Conservation (phyloP, 1,140 invertebrate genomes). For the Rhysida immarginata region DNA sequence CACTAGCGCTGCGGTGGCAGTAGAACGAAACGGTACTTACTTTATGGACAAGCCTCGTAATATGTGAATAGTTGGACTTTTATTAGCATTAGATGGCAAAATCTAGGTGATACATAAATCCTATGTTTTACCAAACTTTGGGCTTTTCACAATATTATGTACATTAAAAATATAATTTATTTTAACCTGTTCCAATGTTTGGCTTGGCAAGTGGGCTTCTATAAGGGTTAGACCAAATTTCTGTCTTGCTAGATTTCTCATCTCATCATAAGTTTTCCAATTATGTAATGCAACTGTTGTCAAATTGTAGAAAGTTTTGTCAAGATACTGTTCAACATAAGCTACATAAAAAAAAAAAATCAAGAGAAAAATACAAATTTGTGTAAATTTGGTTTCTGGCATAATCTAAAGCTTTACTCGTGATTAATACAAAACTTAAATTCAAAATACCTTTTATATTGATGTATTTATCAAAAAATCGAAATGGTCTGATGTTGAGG, state of each 20-base stretch:
- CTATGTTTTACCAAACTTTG: too few relatives aligned
- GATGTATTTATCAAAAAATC: constrained; percentile 33
- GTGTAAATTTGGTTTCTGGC: not conserved
- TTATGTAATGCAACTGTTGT: constrained; percentile 94
- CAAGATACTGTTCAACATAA: constrained; percentile 78
- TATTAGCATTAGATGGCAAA: too few relatives aligned
- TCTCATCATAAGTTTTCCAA: constrained; percentile 93
- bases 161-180: constrained; percentile 3
- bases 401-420: not conserved
- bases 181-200: constrained; percentile 75
- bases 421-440: too few relatives aligned
- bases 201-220: constrained; percentile 84
- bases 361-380: not conserved
- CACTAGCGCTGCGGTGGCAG: too few relatives aligned
- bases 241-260: constrained; percentile 78
- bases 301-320: constrained; percentile 91
- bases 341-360: constrained; percentile 26
- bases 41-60: too few relatives aligned
- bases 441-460: constrained; percentile 30
- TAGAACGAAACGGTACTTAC: too few relatives aligned
- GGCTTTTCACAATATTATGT: too few relatives aligned
- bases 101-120: too few relatives aligned
- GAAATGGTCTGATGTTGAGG: constrained; percentile 35
- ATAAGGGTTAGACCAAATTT: constrained; percentile 68
- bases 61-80: too few relatives aligned